Conservation (phyloP, 2,888 invertebrate species). For the Linhomoeus sp. region DNA sequence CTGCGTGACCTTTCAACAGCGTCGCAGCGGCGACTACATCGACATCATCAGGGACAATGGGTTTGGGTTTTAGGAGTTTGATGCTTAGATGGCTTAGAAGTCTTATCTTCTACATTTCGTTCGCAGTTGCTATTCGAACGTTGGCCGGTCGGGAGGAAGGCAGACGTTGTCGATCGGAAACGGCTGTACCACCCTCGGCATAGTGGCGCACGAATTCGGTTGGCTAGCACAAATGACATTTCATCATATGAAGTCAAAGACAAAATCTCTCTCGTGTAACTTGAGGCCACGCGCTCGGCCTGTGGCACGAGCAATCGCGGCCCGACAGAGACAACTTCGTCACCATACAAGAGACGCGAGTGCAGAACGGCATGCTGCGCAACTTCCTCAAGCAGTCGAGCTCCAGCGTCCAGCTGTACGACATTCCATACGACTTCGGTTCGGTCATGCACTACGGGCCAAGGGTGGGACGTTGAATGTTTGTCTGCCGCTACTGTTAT, state of each 20-base stretch:
- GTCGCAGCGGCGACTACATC: not conserved
- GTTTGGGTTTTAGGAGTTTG: no score
- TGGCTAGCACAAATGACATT: not conserved
- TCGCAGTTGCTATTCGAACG: conserved; percentile 20
- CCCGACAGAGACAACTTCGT: conserved; percentile 20
- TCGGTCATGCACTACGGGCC: conserved; percentile 23
- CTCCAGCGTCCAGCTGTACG: not conserved
- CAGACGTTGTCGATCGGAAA: conserved; percentile 19
- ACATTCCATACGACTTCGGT: not conserved
- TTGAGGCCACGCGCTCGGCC: conserved; percentile 21
- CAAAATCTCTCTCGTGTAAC: no score
- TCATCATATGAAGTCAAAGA: no score
- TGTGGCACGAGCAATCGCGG: conserved; percentile 22
- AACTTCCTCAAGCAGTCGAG: not conserved
- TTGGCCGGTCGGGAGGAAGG: conserved; percentile 12
- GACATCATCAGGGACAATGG: not conserved
- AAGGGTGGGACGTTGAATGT: no score
- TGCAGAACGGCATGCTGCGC: not conserved
- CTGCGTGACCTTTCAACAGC: not conserved
- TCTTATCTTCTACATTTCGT: no score
- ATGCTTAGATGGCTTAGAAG: no score
- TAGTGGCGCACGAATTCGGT: conserved; percentile 23
- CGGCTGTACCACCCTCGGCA: conserved; percentile 19
- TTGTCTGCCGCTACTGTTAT: no score
- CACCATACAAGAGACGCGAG: conserved; percentile 6